Base-by-base conservation (phyloP, 2,888 invertebrate genomes). In the Mamestra brassicae region DNA sequence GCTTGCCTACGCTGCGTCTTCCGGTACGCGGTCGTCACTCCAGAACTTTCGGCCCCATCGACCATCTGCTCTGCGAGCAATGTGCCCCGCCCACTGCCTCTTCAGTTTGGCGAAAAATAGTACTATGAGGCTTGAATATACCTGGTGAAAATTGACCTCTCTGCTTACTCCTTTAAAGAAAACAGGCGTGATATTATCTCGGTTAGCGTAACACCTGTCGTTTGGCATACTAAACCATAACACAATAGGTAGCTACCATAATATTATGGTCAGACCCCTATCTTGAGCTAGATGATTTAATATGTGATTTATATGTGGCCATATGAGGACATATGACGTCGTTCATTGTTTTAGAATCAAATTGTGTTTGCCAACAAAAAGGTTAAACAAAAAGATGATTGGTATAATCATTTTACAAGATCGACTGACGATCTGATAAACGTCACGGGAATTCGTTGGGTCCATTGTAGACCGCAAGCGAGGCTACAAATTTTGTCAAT, bases 181-280 rank as follows among this genome's bases (percentile, higher is more conserved):
- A 8, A 10, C 8, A 76, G 13, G 4, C 38, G 15, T 75, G 50
- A 42, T 52, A 0, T 15, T 34, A 8, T 26, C 42, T 54, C 4
- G 3, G 13, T 55, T 42, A 74, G 11, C 54, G 52, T 26, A 57
- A 36, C 64, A 83, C 8, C 7, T 72, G 15, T 42, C 13, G 36
- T 34, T 15, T 45, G 15, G 67, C 63, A 80, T 67, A 52, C 38
- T 52, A 64, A 71, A 42, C n/a, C 1, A 4, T 4, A 34, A 55
- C 3, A 84, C 84, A 80, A 84, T 80, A 50, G 81, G 17, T 45
- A 42, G 3, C 8, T 11, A 38, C 45, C 67, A 65, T 54, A 80
- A 36, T 45, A 36, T 79, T 63, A 64, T 73, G 68, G 61, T 54
- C 8, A 17, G 13, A 6, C 50, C 11, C 10, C 62, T 5, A 45